Percentiles rank a stretch among this genome's conserved stretches.
These are phyloP conservation scores for Schizothorax lantsangensis DNA, from an alignment of 2,797 vertebrate species.

Conservation along the genomic window DNA sequence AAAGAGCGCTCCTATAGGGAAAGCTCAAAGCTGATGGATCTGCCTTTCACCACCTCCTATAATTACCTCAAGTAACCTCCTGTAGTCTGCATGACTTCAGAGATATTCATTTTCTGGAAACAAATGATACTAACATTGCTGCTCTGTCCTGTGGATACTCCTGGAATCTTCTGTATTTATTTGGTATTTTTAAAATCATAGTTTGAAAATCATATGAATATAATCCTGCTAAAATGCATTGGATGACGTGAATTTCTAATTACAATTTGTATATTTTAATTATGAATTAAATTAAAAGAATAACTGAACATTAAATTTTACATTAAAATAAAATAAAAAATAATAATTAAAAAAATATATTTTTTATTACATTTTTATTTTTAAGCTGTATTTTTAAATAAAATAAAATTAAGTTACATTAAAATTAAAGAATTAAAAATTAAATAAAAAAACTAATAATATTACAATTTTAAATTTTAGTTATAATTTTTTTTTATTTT, in stretches of 20 bases:
- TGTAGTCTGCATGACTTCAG: conserved; percentile 58
- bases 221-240: background rate
- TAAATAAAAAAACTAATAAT: no score
- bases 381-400: no score
- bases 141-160: background rate
- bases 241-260: background rate
- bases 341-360: no score
- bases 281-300: no score
- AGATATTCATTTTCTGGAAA: conserved; percentile 60
- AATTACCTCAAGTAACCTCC: conserved; percentile 73
- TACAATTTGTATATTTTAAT: no score
- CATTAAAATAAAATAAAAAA: background rate
- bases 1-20: conserved; percentile 69
- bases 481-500: no score
- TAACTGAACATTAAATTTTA: no score
- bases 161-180: background rate
- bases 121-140: conserved; percentile 45
- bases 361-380: no score
- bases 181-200: background rate
- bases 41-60: conserved; percentile 63
- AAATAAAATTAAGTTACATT: background rate
- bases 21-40: conserved; percentile 69
- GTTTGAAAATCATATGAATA: background rate
- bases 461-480: no score
- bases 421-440: no score